phyloP scores from a whole-genome alignment of 2,113 vertebrate species.

The Athene cunicularia region DNA sequence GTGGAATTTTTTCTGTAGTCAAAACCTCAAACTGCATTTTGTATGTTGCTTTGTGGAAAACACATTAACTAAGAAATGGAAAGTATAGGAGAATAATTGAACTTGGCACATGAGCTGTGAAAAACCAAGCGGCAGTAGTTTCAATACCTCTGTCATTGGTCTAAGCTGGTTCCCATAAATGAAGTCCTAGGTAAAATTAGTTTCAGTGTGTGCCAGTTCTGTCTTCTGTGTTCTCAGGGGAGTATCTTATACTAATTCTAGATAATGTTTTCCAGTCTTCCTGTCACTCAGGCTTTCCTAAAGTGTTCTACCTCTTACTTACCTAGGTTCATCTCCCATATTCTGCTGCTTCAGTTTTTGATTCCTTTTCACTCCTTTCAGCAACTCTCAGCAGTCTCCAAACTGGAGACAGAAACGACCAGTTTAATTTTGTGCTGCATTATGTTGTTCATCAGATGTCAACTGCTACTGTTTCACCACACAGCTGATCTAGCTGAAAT shows the following conservation, averaged over 20 bases:
- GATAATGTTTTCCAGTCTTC: not conserved
- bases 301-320: not conserved
- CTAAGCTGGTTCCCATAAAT: not conserved
- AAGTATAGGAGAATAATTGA: not conserved
- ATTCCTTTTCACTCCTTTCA: not conserved
- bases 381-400: not conserved
- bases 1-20: not conserved
- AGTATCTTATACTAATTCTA: not conserved
- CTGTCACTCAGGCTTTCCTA: not conserved
- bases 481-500: not conserved
- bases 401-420: not conserved
- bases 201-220: not conserved
- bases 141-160: not conserved
- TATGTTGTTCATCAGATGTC: not conserved
- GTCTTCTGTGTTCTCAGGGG: not conserved
- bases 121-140: not conserved
- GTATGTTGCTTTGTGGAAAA: not conserved
- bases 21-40: not conserved
- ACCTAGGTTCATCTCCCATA: not conserved
- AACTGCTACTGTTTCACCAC: not conserved
- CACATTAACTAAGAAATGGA: not conserved
- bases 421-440: not conserved
- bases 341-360: not conserved
- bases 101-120: not conserved
- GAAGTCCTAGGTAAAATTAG: not conserved